A percentile compares a stretch with the other conserved stretches of the same genome.
phyloP scores from a whole-genome alignment of 1,140 invertebrate species.

The Platyscapa corneri region DNA sequence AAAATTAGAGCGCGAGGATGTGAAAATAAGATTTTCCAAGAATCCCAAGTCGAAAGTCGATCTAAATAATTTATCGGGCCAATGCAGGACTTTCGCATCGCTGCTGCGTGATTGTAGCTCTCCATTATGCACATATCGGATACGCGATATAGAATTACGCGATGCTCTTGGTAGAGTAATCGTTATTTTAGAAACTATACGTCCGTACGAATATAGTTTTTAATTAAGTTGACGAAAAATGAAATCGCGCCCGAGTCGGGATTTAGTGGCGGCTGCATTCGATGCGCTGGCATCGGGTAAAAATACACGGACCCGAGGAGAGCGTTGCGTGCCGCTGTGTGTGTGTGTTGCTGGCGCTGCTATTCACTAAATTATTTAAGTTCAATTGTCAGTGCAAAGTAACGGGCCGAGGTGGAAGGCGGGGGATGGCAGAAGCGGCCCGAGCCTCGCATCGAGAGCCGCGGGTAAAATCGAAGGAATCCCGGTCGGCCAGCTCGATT shows the following conservation, averaged over 20 bases:
- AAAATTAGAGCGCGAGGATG: not conserved
- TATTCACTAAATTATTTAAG: conserved; percentile 5
- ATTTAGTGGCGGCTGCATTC: not conserved
- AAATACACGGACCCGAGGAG: not conserved
- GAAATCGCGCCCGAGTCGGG: not conserved
- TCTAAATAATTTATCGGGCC: not conserved
- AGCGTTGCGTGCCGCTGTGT: too few species aligned
- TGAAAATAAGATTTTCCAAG: not conserved
- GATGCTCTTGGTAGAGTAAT: not conserved
- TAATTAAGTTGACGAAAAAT: not conserved
- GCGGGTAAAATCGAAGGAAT: conserved; percentile 4
- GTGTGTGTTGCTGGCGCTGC: not conserved
- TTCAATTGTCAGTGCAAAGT: not conserved
- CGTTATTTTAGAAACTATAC: not conserved
- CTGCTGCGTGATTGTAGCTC: not conserved
- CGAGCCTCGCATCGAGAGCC: not conserved
- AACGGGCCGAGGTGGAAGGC: not conserved
- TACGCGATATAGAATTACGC: not conserved
- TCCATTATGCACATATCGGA: conserved; percentile 1
- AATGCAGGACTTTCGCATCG: not conserved
- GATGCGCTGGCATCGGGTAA: not conserved
- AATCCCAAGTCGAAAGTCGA: not conserved
- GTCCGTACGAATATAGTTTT: not conserved
- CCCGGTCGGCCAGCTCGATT: conserved; percentile 1
- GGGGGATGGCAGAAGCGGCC: too few species aligned